Base-by-base conservation (phyloP, 2,113 vertebrate species). In the Periophthalmus modestus region DNA sequence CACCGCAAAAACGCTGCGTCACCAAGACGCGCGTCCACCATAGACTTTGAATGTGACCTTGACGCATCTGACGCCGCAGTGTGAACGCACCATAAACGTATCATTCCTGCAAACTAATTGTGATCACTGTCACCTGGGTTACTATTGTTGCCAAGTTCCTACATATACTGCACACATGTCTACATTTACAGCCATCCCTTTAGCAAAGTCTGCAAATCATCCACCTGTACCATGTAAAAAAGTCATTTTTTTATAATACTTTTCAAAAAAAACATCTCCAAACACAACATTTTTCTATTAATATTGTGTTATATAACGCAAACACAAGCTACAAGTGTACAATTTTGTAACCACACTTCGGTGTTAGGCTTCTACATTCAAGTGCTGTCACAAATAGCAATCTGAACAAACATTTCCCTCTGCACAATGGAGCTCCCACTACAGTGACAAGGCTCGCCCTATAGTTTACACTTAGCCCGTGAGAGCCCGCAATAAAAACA, bases 401-500 rank as follows among this genome's bases (percentile, higher is more conserved):
- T 50, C 52, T 43, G 10, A 72, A 74, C 79, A 81, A 79, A 80
- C 75, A 79, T 82, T 86, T 83, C 66, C 74, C 77, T 69, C 62
- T 36, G 61, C 58, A 70, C 19, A 43, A 71, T 79, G 77, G 63
- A 74, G 78, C 78, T 81, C 84, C 62, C 72, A 80, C 71, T 66
- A 61, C 71, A 66, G 74, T 63, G 71, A 68, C 48, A 1, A 77
- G 67, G 68, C 78, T 83, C 75, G 80, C 69, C 75, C 81, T 85
- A 76, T 85, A 86, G 84, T 78, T 84, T 89, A 88, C 87, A 84
- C 85, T 89, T 62, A 86, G 82, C 73, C 75, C 67, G 68, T 84
- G 79, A 86, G 84, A 88, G 81, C 75, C 80, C 55, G 85, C 83
- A 87, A 86, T 88, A 88, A 87, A 91, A 88, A 85, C 66, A 69